phyloP scores from a whole-genome alignment of 2,797 vertebrate genomes.

The Fratercula arctica region DNA sequence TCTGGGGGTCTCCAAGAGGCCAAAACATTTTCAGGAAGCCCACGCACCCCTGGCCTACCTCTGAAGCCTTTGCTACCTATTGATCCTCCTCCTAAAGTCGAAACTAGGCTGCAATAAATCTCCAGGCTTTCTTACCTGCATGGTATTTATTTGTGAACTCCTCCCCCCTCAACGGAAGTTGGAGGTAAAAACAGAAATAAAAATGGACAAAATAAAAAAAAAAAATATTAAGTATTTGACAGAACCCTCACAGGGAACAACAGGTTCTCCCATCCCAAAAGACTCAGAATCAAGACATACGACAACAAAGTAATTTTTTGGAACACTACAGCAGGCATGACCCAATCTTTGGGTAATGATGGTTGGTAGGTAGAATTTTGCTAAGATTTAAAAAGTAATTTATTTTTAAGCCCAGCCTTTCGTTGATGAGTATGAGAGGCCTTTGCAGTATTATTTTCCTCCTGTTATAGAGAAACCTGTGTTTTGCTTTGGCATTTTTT shows the following conservation, averaged over 20 bases:
- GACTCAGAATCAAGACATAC: not conserved
- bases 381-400: not conserved
- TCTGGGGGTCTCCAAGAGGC: not conserved
- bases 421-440: not conserved
- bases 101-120: not conserved
- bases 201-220: not conserved
- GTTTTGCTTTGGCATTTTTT: not conserved
- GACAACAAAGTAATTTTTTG: not conserved
- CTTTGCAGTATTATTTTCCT: not conserved
- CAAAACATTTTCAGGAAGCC: not conserved
- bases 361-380: not conserved
- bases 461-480: not conserved
- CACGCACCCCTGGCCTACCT: rapidly evolving
- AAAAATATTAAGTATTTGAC: not conserved
- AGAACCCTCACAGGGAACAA: not conserved
- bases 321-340: not conserved
- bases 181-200: not conserved
- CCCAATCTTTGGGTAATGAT: not conserved
- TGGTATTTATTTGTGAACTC: not conserved
- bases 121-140: not conserved
- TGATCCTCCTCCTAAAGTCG: not conserved
- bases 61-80: not conserved
- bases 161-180: not conserved
- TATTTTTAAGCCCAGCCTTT: not conserved
- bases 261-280: not conserved